Evolutionary conservation across 2,797 vertebrate species (phyloP), one percentile per base, ranked within the genome.

Genomic region (Aulostomus chinensis): DNA sequence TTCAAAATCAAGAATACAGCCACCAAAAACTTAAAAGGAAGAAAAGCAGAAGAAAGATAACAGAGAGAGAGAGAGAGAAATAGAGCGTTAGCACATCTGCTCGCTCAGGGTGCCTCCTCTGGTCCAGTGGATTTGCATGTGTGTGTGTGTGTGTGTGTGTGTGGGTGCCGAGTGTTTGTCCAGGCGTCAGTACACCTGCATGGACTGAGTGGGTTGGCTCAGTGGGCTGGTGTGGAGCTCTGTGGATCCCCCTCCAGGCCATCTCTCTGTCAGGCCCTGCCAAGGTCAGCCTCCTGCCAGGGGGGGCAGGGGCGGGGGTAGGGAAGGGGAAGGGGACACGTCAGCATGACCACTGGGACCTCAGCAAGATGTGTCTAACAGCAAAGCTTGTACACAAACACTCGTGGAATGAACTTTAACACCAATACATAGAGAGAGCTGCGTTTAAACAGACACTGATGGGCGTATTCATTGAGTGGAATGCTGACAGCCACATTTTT

Each of bases 321-420:
- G 52, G 37, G 64, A 62, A 54, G 64, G 55, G 73, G 47, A 54
- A 69, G 72, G 66, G 70, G 63, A 52, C 33, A 55, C 62, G 83
- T 78, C 78, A 81, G 80, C 73, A 81, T 85, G 80, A 86, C 88
- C 88, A 83, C 59, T 81, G 29, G 80, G 64, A 74, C 68, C 13
- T 63, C 66, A 15, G 71, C 86, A 60, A 78, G 86, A 87, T 83
- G 89, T 93, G 93, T 93, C 90, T 88, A 89, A 91, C 77, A 78
- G 91, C 88, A 90, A 33, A 12, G n/a, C 26, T 37, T 43, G 29
- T 29, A 36, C 29, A 37, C 30, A 53, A 26, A 60, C 31, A 41
- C 40, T 41, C 49, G 31, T 29, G 41, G 38, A 58, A 68, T 68
- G 56, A 81, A 81, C 70, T 81, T 69, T 74, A 67, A 75, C 73